These are phyloP conservation scores for Contarinia nasturtii DNA, from an alignment of 1,140 invertebrate species.

Conservation along the genomic window DNA sequence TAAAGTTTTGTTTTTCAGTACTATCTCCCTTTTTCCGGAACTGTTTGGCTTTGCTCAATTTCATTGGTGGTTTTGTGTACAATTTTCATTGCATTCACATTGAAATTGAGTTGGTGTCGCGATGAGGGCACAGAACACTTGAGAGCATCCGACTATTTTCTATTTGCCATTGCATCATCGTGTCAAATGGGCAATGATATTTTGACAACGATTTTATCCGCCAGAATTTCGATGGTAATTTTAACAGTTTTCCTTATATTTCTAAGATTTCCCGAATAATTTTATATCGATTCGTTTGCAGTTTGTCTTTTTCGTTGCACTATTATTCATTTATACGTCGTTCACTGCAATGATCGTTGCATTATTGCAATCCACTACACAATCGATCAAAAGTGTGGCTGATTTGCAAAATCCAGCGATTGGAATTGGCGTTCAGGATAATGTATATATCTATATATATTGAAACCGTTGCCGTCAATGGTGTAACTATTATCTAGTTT, in stretches of 20 bases:
- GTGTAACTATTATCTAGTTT: no score
- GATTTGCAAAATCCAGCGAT: constrained; percentile 23
- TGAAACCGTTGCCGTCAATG: no score
- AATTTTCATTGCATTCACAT: constrained; percentile 2
- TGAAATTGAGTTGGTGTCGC: background rate
- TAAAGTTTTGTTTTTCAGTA: no score
- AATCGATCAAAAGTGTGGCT: constrained; percentile 22
- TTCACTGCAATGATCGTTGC: constrained; percentile 29
- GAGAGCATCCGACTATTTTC: constrained; percentile 1
- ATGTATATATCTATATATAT: no score
- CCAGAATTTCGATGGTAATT: constrained; percentile 6
- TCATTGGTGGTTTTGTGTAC: background rate
- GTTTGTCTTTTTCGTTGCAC: constrained; percentile 2
- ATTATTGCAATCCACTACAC: constrained; percentile 25
- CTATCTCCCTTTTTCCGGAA: no score
- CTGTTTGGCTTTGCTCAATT: constrained; percentile 2
- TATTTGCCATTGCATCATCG: constrained; percentile 3
- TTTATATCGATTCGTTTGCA: background rate
- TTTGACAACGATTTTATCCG: constrained; percentile 9
- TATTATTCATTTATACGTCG: constrained; percentile 20
- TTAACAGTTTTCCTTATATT: no score
- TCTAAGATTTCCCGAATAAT: no score
- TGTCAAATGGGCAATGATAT: constrained; percentile 3
- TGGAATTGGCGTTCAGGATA: constrained; percentile 16
- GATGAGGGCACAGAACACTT: background rate